Base-by-base conservation (phyloP, 2,888 invertebrate genomes). In the Agriopis aurantiaria region DNA sequence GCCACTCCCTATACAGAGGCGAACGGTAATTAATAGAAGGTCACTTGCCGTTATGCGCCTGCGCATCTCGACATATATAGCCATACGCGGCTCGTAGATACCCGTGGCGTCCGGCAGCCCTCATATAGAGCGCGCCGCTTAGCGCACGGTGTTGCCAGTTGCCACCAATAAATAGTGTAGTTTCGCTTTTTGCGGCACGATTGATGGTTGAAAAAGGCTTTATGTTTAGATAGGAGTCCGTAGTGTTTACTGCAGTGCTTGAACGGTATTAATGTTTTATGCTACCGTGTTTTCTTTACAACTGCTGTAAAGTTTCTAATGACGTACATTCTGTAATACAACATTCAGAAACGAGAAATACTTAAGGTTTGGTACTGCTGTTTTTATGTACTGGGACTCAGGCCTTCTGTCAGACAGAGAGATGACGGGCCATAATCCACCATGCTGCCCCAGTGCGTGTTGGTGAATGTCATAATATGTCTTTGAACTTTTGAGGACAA, bases 11-110 rank as follows among this genome's bases (percentile, higher is more conserved):
- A 86, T 85, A 81, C 82, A 86, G 88, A 85, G 83, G 85, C 82
- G 81, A 91, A 91, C 91, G 90, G 92, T 91, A 91, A 92, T 92
- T 91, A 91, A 91, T 91, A 91, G 91, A 90, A 90, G 91, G 91
- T 90, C 91, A 88, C 82, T 81, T 78, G 82, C 83, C 91, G 91
- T 91, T 92, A 83, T 85, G 88, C 88, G 86, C 85, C 74, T 77
- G 88, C 90, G 87, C 91, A 88, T 88, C 90, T 82, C 84, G 86
- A 85, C 91, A 80, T 91, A 87, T 90, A 90, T 82, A 88, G 66
- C 66, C 70, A 63, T 61, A 59, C 49, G 46, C 33, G 33, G 41
- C n/a, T 64, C 64, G 23, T 57, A 65, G 57, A 46, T 53, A 88
- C 81, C 79, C 77, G 80, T 75, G 80, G 84, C 77, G 88, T 88